Evolutionary conservation across 2,888 invertebrate species (phyloP).

Genomic region (Netelia melanura): DNA sequence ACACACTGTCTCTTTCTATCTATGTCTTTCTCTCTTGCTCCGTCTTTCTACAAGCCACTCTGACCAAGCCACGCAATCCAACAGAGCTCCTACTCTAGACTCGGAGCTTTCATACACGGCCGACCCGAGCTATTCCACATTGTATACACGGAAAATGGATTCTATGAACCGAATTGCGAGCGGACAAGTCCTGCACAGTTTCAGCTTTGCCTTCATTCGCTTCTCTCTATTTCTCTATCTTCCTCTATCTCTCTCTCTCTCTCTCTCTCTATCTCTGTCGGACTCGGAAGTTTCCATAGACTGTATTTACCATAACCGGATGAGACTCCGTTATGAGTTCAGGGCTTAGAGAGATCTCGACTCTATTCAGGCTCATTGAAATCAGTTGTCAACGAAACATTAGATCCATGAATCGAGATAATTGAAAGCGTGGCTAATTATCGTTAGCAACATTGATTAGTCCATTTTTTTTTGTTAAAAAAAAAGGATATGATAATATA

Average conservation of each 20-base stretch:
- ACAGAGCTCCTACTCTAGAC: neutral
- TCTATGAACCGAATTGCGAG: constrained; percentile 36
- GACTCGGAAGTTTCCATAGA: neutral
- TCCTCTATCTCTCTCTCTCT: neutral
- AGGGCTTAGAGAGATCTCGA: neutral
- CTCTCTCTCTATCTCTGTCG: too few relatives aligned
- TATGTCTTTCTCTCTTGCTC: neutral
- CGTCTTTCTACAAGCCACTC: constrained; percentile 22
- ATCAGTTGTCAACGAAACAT: constrained; percentile 9
- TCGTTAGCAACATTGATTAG: too few relatives aligned
- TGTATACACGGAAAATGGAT: constrained; percentile 52
- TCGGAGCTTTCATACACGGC: constrained; percentile 44
- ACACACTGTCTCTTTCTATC: neutral
- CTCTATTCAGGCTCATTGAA: constrained; percentile 39
- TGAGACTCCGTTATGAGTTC: constrained; percentile 33
- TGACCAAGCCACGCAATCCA: constrained; percentile 24
- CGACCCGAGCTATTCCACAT: constrained; percentile 31
- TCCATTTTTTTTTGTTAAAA: too few relatives aligned
- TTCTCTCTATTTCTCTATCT: neutral
- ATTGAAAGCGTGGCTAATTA: neutral
- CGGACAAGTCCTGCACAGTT: constrained; percentile 22
- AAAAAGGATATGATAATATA: too few relatives aligned
- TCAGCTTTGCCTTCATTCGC: constrained; percentile 6
- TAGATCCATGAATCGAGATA: neutral
- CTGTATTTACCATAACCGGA: constrained; percentile 1